Evolutionary conservation across 2,888 invertebrate genomes (phyloP).

Genomic region (Neocrepidodera transversa): DNA sequence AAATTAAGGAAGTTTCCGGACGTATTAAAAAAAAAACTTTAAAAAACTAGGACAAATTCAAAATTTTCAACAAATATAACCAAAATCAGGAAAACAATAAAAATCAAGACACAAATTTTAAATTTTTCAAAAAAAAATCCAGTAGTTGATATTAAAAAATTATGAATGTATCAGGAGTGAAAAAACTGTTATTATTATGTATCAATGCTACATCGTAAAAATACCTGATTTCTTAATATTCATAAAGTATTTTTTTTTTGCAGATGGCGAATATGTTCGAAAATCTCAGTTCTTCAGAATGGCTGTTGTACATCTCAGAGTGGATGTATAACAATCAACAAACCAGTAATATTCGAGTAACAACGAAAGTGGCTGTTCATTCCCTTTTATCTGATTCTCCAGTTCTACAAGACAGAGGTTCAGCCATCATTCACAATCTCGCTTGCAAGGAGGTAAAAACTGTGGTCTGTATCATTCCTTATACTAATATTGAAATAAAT

Average conservation of each 20-base stretch:
- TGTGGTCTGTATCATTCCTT: slow-evolving; percentile 82
- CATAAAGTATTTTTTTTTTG: slow-evolving; percentile 35
- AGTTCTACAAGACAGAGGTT: slow-evolving; percentile 79
- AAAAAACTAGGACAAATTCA: too few species aligned
- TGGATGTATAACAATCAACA: slow-evolving; percentile 80
- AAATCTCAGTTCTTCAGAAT: slow-evolving; percentile 87
- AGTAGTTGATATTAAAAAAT: too few species aligned
- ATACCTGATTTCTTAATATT: too few species aligned
- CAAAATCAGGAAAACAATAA: too few species aligned
- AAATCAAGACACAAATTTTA: too few species aligned
- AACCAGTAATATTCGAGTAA: slow-evolving; percentile 87
- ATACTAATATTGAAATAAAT: slow-evolving; percentile 19
- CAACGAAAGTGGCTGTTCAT: slow-evolving; percentile 91
- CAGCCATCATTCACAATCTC: slow-evolving; percentile 88
- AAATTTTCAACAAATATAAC: too few species aligned
- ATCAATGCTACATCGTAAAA: too few species aligned
- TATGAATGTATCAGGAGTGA: too few species aligned
- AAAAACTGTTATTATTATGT: too few species aligned
- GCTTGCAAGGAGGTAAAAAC: slow-evolving; percentile 97
- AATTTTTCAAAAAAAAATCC: too few species aligned
- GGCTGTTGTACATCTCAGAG: slow-evolving; percentile 93
- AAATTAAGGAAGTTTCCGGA: too few species aligned
- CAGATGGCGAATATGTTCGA: slow-evolving; percentile 92
- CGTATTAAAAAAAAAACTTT: too few species aligned
- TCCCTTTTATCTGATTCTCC: slow-evolving; percentile 76